Evolutionary conservation across 2,888 invertebrate species (phyloP).

Genomic region (Luperina testacea): DNA sequence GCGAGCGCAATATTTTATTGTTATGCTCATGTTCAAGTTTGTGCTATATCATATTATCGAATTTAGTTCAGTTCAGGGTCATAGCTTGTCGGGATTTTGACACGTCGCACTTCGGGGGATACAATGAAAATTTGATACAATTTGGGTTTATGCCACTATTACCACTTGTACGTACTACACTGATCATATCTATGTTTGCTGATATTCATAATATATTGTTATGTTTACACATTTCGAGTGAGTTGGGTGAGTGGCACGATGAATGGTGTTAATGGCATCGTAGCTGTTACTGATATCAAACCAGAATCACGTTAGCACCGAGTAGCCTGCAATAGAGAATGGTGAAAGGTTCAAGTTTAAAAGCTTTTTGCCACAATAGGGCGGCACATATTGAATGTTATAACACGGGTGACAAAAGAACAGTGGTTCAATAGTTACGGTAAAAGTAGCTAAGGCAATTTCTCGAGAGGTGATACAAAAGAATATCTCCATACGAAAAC

Average conservation of each 20-base stretch:
- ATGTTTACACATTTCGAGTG: slow-evolving; percentile 15
- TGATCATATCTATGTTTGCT: slow-evolving; percentile 3
- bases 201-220: slow-evolving; percentile 7
- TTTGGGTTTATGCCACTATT: slow-evolving; percentile 9
- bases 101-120: not conserved
- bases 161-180: not conserved
- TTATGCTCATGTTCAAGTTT: slow-evolving; percentile 15
- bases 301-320: not conserved
- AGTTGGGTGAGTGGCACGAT: not conserved
- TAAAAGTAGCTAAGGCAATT: slow-evolving; percentile 2
- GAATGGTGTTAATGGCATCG: not conserved
- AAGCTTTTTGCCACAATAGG: slow-evolving; percentile 32
- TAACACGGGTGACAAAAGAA: slow-evolving; percentile 12
- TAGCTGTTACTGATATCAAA: not conserved
- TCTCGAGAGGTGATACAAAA: slow-evolving; percentile 8
- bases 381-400: slow-evolving; percentile 26
- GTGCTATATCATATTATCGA: slow-evolving; percentile 7
- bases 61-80: slow-evolving; percentile 27
- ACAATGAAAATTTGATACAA: not conserved
- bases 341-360: slow-evolving; percentile 21
- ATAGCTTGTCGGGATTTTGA: slow-evolving; percentile 3
- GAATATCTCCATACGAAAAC: not conserved
- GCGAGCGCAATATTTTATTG: slow-evolving; percentile 20
- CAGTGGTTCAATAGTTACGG: slow-evolving; percentile 14
- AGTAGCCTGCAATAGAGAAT: not conserved